Evolutionary conservation across 2,113 vertebrate genomes (phyloP), one percentile per base, ranked within the genome.

Genomic region (Notarius quadriscutis): DNA sequence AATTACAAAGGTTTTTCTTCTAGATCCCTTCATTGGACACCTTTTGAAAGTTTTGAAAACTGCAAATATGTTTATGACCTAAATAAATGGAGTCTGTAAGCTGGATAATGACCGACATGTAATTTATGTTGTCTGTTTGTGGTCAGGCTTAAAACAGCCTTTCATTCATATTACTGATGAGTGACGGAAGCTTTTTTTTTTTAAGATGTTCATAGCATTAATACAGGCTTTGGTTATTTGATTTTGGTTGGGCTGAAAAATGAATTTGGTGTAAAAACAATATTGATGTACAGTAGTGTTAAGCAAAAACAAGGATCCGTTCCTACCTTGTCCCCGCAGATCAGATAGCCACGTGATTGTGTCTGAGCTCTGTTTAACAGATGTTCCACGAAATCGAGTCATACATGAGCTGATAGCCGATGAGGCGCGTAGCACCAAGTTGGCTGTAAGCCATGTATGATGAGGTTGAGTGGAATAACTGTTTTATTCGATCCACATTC

Each of bases 81-180:
- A 51, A 82, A 53, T 62, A 20, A 57, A 63, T 71, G 15, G n/a
- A 25, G 30, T 72, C 80, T 62, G 41, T 83, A 82, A 51, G 12
- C 67, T 63, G 50, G 34, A 79, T 72, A 41, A n/a, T 18, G 27
- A 77, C 62, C 63, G 30, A 75, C 79, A 67, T 62, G 80, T 41
- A 14, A 27, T 87, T 60, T 57, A 1, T 41, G 50, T 69, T 41
- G 63, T 55, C 63, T 34, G 63, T 25, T 34, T 84, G 69, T 67
- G 55, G 71, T 88, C 1, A 84, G 84, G 80, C 60, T 86, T 83
- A 84, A 84, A 72, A 82, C 79, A 71, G 90, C 88, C 17, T n/a
- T 57, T 83, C 27, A 67, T 75, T 86, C 41, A 65, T 72, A 17
- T 77, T 77, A 50, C 57, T 62, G 78, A 18, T 80, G 78, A 86